Evolutionary conservation across 2,888 invertebrate genomes (phyloP), one percentile per base, ranked within the genome.

Genomic region (Acanthosepion pharaonis): DNA sequence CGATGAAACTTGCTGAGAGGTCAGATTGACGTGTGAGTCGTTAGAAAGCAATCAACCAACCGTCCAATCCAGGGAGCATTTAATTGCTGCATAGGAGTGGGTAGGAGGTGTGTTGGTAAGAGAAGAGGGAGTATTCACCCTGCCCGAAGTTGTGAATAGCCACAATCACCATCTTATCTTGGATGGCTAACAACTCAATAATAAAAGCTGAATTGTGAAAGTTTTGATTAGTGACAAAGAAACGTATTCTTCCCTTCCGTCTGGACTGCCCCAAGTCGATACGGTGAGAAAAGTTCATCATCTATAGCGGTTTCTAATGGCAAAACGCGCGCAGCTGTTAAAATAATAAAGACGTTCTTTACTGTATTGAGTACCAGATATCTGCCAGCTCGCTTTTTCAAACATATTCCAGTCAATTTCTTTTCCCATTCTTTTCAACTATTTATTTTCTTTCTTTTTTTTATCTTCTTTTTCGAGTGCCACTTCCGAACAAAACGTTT

Each of bases 261-360:
- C 78, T 33, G 78, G 78, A 78, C 78, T 33, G n/a, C 78, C 78
- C 78, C 33, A 11, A 78, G 78, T 78, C 78, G 78, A 78, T 78
- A 78, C 78, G 78, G 33, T 78, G 78, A 78, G n/a, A 78, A 78
- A 78, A 33, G 78, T 78, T 78, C 78, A 78, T 15, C 3, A 33
- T n/a, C 78, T n/a, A 78, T 78, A 33, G 78, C 78, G 78, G n/a
- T 33, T 78, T 78, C 78, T 78, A n/a, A 78, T 78, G 78, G 33
- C 78, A 78, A 78, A 78, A 78, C n/a, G 78, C 78, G 78, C 78
- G 78, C 78, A 78, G 78, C 78, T 78, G 78, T 78, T 78, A 78
- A 78, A 78, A 78, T 78, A 78, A 78, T 78, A 78, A 78, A 78
- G n/a, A 78, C 78, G n/a, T 78, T 33, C n/a, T 15, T n/a, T n/a